Evolutionary conservation across 2,113 vertebrate genomes (phyloP).

Genomic region (Nansenia antarctica): DNA sequence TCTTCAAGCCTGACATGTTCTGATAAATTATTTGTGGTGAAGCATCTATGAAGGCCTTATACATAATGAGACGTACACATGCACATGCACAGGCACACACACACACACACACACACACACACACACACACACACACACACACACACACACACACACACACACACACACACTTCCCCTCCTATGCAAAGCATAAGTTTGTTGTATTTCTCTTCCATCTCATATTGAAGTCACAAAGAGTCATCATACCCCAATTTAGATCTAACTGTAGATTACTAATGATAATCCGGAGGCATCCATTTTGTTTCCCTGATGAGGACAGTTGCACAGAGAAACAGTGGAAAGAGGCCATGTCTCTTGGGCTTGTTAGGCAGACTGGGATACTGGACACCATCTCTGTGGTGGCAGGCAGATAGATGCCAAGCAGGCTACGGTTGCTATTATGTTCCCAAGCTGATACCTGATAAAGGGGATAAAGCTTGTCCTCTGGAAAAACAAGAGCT

Average conservation of each 20-base stretch:
- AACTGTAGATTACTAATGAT: constrained; percentile 5
- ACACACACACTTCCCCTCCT: too few relatives aligned
- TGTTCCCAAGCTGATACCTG: constrained; percentile 58
- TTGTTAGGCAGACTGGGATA: constrained; percentile 23
- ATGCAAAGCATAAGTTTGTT: too few relatives aligned
- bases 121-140: background rate
- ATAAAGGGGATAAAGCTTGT: constrained; percentile 50
- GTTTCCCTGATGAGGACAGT: constrained; percentile 11
- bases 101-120: background rate
- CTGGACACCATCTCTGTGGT: constrained; percentile 43
- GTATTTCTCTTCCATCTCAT: background rate
- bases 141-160: background rate
- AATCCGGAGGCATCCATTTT: constrained; percentile 7
- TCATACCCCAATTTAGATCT: constrained; percentile 2
- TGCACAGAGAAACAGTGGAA: constrained; percentile 11
- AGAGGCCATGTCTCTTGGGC: background rate
- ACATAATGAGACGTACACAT: background rate
- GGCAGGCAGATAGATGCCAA: constrained; percentile 48
- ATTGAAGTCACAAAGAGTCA: constrained; percentile 11
- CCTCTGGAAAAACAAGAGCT: constrained; percentile 44
- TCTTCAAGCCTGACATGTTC: too few relatives aligned
- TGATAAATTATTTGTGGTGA: too few relatives aligned
- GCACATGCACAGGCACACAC: background rate
- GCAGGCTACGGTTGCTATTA: constrained; percentile 14
- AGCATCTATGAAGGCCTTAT: too few relatives aligned